Base-by-base conservation (phyloP, 2,797 vertebrate genomes). In the Chromis chromis region DNA sequence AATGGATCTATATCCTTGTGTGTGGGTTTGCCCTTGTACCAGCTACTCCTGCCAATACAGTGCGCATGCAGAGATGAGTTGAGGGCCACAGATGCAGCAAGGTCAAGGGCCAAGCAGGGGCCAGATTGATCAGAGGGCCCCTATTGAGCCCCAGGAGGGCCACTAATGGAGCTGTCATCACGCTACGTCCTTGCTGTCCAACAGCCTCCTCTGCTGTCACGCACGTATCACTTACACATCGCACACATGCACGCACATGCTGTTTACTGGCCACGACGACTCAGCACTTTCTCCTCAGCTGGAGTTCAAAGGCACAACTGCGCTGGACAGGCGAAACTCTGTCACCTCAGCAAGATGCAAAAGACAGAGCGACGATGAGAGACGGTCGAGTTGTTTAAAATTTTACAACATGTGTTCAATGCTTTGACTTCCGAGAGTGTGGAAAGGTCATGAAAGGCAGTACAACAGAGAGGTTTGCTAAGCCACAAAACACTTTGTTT, bases 161-260 rank as follows among this genome's bases (percentile, higher is more conserved):
- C 81, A 85, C 86, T 92, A 90, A 91, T 90, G 87, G 85, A 89
- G 86, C 86, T 90, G 86, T 92, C 91, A 91, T 87, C 56, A 86
- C 70, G 81, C 70, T 77, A 83, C 31, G 81, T 87, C 88, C 90
- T 92, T 84, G 76, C 81, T 87, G 86, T 81, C 82, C 81, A 86
- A 90, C 88, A 86, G 74, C 90, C 84, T 88, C 85, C 82, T 89
- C 73, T 82, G 84, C 88, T 86, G 86, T 87, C 89, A 83, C 79
- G 56, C 59, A 68, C 72, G 75, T 82, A 82, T 84, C 76, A 72
- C 69, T 60, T 56, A 56, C 70, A 75, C 49, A 71, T 55, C 49
- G 42, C 61, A 59, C 63, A 54, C 72, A 59, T 66, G 63, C 78
- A 75, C 46, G 48, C 70, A 64, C 61, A 65, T 66, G 58, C 53